A percentile compares a stretch with the other conserved stretches of the same genome.
phyloP scores from a whole-genome alignment of 2,888 invertebrate species.

The Drosophila prolongata region DNA sequence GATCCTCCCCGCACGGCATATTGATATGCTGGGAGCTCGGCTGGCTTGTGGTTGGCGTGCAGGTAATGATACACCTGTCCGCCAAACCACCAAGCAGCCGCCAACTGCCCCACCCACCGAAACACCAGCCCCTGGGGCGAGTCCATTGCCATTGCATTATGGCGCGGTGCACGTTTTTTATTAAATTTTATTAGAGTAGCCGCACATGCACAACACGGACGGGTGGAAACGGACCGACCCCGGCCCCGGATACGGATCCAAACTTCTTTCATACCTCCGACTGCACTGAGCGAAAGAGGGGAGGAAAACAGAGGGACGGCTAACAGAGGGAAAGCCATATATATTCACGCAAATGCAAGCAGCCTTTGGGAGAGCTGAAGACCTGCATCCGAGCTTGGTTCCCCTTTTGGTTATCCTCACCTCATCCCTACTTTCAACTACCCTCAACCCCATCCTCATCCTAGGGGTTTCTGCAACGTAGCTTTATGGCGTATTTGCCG shows the following conservation, averaged over 20 bases:
- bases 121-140: slow-evolving; percentile 21
- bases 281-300: slow-evolving; percentile 9
- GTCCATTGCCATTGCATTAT: slow-evolving; percentile 67
- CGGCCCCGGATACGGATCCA: slow-evolving; percentile 9
- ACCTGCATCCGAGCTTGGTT: slow-evolving; percentile 19
- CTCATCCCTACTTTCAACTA: background rate
- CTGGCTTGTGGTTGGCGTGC: slow-evolving; percentile 54
- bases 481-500: slow-evolving; percentile 78
- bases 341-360: slow-evolving; percentile 51
- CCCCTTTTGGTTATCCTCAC: slow-evolving; percentile 1
- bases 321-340: slow-evolving; percentile 21
- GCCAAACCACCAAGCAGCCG: background rate
- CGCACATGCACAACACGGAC: slow-evolving; percentile 61
- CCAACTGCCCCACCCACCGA: slow-evolving; percentile 9
- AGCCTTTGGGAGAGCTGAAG: slow-evolving; percentile 48
- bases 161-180: slow-evolving; percentile 75
- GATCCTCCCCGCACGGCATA: slow-evolving; percentile 49
- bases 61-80: slow-evolving; percentile 47
- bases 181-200: slow-evolving; percentile 79
- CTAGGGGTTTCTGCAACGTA: slow-evolving; percentile 26
- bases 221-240: slow-evolving; percentile 12
- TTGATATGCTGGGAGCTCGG: slow-evolving; percentile 66
- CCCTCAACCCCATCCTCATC: slow-evolving; percentile 2
- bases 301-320: slow-evolving; percentile 5
- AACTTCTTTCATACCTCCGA: slow-evolving; percentile 17